Conservation (phyloP, 2,888 invertebrate genomes). For the Rhyacophila evoluta region DNA sequence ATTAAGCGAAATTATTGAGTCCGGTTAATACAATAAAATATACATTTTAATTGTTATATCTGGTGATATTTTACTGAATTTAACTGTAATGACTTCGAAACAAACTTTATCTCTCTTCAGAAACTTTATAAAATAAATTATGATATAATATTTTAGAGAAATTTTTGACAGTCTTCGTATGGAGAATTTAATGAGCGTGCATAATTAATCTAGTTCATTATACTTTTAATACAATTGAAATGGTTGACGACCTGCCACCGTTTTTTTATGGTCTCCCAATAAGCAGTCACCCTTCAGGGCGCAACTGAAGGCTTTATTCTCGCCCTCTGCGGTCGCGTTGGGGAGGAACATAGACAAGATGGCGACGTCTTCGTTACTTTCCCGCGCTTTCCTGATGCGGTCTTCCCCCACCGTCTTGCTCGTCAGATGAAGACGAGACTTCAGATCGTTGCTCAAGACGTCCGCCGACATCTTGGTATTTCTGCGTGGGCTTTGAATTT, state of each 20-base stretch:
- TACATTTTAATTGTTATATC: too few species aligned
- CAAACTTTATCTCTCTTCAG: too few species aligned
- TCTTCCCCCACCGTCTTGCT: conserved; percentile 88
- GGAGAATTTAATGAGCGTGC: too few species aligned
- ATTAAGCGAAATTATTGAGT: too few species aligned
- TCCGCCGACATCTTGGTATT: conserved; percentile 76
- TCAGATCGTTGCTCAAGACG: conserved; percentile 83
- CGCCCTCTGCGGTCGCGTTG: conserved; percentile 72
- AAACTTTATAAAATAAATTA: too few species aligned
- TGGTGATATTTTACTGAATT: too few species aligned
- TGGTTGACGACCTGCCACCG: conserved; percentile 76
- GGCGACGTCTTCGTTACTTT: conserved; percentile 89
- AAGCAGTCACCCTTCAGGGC: conserved; percentile 80
- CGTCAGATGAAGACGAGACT: conserved; percentile 77
- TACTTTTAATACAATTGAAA: too few species aligned
- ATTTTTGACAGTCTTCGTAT: too few species aligned
- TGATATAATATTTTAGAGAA: too few species aligned
- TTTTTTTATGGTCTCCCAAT: conserved; percentile 81
- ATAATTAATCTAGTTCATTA: too few species aligned
- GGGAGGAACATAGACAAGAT: conserved; percentile 84
- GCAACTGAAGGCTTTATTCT: conserved; percentile 84
- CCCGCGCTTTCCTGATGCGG: conserved; percentile 81
- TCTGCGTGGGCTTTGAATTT: conserved; percentile 52
- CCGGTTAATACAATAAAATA: too few species aligned
- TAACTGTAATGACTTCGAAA: too few species aligned